Conservation (phyloP, 2,888 invertebrate species). For the Epistrophe eligans region DNA sequence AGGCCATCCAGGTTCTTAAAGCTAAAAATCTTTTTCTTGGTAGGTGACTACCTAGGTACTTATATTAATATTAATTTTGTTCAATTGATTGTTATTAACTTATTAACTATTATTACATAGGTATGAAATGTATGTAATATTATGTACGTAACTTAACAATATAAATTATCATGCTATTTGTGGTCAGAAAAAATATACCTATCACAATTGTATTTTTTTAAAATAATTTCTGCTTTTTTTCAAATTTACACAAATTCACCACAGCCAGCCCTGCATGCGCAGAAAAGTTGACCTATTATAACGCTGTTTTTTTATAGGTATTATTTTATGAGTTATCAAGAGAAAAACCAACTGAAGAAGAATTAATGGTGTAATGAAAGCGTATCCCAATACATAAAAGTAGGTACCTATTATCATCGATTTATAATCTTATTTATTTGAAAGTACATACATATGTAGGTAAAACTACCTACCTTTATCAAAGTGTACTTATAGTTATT, state of each 20-base stretch:
- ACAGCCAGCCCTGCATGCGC: conserved; percentile 37
- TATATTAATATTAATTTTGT: too few species aligned
- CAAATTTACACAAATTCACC: conserved; percentile 16
- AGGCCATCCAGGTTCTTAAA: too few species aligned
- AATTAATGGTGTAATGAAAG: conserved; percentile 14
- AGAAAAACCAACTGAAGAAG: conserved; percentile 29
- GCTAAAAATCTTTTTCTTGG: too few species aligned
- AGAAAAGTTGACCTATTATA: conserved; percentile 38
- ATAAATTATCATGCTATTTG: not conserved
- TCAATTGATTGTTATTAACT: too few species aligned
- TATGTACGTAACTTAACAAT: too few species aligned
- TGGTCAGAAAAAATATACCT: not conserved
- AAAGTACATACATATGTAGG: not conserved
- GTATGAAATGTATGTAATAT: too few species aligned
- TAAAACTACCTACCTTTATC: not conserved
- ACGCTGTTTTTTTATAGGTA: not conserved
- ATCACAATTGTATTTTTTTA: conserved; percentile 4
- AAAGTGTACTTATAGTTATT: not conserved
- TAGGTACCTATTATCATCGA: conserved; percentile 12
- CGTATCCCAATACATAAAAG: not conserved
- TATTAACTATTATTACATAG: too few species aligned
- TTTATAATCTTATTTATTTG: conserved; percentile 10
- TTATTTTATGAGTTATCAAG: conserved; percentile 15
- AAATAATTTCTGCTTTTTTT: not conserved
- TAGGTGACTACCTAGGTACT: too few species aligned